phyloP scores from a whole-genome alignment of 2,113 vertebrate species.

The Tyrannus savana region DNA sequence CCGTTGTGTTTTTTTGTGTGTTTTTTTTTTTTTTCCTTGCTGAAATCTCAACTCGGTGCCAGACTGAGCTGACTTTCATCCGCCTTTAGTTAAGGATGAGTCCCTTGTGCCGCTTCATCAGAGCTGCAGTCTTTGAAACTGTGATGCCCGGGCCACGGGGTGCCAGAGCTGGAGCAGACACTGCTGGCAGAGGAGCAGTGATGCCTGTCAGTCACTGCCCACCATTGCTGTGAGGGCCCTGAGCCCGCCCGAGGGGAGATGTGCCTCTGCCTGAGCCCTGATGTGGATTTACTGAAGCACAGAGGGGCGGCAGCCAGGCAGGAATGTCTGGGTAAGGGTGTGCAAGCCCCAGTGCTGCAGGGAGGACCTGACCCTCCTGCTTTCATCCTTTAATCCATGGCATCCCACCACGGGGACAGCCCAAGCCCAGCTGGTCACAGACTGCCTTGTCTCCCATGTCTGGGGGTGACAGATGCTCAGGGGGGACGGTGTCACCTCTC shows the following conservation, averaged over 20 bases:
- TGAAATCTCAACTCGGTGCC: background rate
- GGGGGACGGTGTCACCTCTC: background rate
- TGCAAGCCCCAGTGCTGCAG: fast-evolving
- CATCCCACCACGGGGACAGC: background rate
- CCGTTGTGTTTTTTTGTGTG: too few relatives aligned
- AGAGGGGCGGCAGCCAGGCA: background rate
- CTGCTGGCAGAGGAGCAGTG: background rate
- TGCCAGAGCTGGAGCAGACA: fast-evolving
- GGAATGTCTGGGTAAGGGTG: fast-evolving
- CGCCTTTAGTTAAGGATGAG: background rate
- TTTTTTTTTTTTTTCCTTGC: too few relatives aligned
- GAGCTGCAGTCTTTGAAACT: background rate
- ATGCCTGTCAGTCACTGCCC: background rate
- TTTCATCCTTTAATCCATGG: background rate
- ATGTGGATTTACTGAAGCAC: fast-evolving
- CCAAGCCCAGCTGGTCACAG: background rate
- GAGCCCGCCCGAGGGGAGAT: fast-evolving
- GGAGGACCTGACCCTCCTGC: background rate
- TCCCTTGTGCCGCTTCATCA: background rate
- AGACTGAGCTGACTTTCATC: background rate
- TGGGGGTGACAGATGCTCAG: background rate
- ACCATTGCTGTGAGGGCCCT: background rate
- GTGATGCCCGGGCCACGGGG: background rate
- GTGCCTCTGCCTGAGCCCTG: background rate
- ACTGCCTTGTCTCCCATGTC: background rate